Evolutionary conservation across 1,140 invertebrate species (phyloP).

Genomic region (Drosophila baimaii): DNA sequence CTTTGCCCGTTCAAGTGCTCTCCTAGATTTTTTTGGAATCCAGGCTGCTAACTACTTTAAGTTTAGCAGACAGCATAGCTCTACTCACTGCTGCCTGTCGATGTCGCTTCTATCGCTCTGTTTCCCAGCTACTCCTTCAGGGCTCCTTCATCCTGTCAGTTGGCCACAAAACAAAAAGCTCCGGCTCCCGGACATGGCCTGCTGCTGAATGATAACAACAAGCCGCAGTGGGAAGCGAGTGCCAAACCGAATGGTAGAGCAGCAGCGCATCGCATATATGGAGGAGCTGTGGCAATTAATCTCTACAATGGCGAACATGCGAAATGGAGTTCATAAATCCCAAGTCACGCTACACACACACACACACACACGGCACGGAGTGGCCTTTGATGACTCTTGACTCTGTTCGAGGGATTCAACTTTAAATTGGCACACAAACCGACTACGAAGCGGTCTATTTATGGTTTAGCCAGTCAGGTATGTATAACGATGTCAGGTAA

Average conservation of each 20-base stretch:
- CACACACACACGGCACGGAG: slow-evolving; percentile 32
- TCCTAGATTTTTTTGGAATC: too few species aligned
- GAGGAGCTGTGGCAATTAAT: slow-evolving; percentile 74
- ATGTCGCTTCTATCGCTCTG: slow-evolving; percentile 52
- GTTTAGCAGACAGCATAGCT: slow-evolving; percentile 45
- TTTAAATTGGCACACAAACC: slow-evolving; percentile 46
- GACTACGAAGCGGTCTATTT: slow-evolving; percentile 10
- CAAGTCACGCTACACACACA: slow-evolving; percentile 69
- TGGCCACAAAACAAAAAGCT: slow-evolving; percentile 43
- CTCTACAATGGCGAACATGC: slow-evolving; percentile 78
- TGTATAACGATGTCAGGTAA: slow-evolving; percentile 9
- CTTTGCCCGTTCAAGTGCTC: not conserved
- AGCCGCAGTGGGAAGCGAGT: slow-evolving; percentile 58
- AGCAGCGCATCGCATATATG: slow-evolving; percentile 5
- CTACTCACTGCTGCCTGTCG: slow-evolving; percentile 58
- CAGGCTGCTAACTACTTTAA: slow-evolving; percentile 35
- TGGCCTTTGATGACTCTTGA: slow-evolving; percentile 14
- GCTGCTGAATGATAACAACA: slow-evolving; percentile 77
- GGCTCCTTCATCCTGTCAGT: slow-evolving; percentile 36
- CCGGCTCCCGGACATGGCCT: slow-evolving; percentile 63
- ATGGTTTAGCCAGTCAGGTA: not conserved
- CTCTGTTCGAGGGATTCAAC: slow-evolving; percentile 22
- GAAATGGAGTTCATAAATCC: slow-evolving; percentile 81
- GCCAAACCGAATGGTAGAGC: slow-evolving; percentile 10
- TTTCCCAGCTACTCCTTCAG: slow-evolving; percentile 17